Percentiles rank a stretch among this genome's conserved stretches.
Conservation (phyloP, 2,888 invertebrate genomes). For the Sphinx pinastri region DNA sequence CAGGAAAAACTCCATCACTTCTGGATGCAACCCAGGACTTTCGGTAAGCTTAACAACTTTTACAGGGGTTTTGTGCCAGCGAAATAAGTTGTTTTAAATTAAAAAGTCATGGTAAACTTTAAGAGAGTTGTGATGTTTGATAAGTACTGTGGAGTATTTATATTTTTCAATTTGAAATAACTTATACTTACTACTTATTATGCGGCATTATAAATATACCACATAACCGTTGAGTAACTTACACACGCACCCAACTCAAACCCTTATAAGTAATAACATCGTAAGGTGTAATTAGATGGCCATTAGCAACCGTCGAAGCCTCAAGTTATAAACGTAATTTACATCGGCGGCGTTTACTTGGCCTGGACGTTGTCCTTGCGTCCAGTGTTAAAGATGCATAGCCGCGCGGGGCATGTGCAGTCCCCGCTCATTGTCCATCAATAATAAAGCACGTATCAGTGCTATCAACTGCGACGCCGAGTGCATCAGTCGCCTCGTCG, state of each 20-base stretch:
- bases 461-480: conserved; percentile 29
- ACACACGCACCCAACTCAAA: too few relatives aligned
- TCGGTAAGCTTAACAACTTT: conserved; percentile 77
- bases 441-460: conserved; percentile 48
- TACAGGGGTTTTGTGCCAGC: not conserved
- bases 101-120: too few relatives aligned
- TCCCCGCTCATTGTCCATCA: conserved; percentile 50
- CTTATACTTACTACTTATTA: too few relatives aligned
- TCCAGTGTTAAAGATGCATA: conserved; percentile 61
- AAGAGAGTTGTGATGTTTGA: too few relatives aligned
- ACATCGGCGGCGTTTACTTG: conserved; percentile 5
- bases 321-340: not conserved
- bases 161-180: too few relatives aligned
- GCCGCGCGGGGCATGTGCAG: conserved; percentile 59
- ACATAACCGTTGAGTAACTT: too few relatives aligned
- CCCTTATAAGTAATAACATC: too few relatives aligned
- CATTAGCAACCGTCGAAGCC: too few relatives aligned
- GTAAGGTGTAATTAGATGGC: too few relatives aligned
- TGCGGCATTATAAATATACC: too few relatives aligned
- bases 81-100: not conserved
- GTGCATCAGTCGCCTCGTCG: conserved; percentile 17
- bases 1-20: conserved; percentile 75
- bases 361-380: conserved; percentile 32
- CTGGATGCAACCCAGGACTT: conserved; percentile 84
- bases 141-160: too few relatives aligned